Conservation (phyloP, 1,140 invertebrate species). For the Lasioglossum baleicum region DNA sequence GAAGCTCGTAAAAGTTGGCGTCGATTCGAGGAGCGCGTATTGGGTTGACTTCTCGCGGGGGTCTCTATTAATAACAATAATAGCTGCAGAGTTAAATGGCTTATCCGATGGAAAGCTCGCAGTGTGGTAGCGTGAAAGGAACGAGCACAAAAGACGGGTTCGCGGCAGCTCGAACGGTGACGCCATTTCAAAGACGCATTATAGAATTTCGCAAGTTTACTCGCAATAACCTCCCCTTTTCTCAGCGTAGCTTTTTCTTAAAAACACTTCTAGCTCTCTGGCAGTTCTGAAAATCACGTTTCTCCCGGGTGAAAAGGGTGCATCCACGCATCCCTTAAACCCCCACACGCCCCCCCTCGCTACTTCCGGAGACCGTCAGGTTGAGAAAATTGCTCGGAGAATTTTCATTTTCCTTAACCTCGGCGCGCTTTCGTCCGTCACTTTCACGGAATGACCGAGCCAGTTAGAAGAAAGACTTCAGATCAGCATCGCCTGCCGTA, state of each 20-base stretch:
- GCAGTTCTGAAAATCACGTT: conserved; percentile 24
- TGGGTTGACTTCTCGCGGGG: neutral
- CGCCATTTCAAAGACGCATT: conserved; percentile 12
- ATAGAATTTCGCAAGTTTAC: conserved; percentile 14
- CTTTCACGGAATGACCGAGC: conserved; percentile 1
- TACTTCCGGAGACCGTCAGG: neutral
- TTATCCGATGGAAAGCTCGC: neutral
- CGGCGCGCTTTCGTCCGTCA: neutral
- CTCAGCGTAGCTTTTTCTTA: neutral
- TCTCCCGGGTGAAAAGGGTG: neutral
- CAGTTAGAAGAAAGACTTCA: conserved; percentile 7
- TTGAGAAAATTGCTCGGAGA: conserved; percentile 11
- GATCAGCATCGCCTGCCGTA: conserved; percentile 4
- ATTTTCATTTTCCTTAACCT: conserved; percentile 33
- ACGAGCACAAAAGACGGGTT: neutral
- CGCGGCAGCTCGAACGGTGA: neutral
- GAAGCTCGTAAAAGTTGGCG: neutral
- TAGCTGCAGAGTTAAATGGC: neutral
- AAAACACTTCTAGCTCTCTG: neutral
- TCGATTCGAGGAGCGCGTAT: neutral
- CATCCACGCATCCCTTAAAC: conserved; percentile 12
- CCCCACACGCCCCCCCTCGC: too few relatives aligned
- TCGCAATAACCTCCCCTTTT: neutral
- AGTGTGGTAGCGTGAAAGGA: neutral
- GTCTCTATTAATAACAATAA: neutral